A percentile compares a stretch with the other conserved stretches of the same genome.
Conservation (phyloP, 2,888 invertebrate species). For the Nephrotoma guestfalica region DNA sequence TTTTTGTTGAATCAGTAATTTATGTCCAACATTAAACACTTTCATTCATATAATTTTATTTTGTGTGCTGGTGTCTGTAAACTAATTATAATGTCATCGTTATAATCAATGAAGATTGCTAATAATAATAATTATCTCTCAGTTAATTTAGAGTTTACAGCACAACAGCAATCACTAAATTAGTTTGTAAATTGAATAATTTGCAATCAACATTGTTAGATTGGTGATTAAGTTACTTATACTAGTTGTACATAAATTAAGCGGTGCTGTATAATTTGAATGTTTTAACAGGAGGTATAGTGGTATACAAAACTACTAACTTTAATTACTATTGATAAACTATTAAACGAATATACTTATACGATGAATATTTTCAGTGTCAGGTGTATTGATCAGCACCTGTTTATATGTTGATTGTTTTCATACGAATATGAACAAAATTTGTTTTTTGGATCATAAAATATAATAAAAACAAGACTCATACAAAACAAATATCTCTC, state of each 20-base stretch:
- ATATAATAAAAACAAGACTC: too few relatives aligned
- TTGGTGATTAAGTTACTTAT: neutral
- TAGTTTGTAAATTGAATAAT: neutral
- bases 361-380: neutral
- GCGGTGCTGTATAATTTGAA: neutral
- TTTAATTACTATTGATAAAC: too few relatives aligned
- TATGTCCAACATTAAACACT: neutral
- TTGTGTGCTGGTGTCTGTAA: neutral
- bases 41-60: neutral
- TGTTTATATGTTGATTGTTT: neutral
- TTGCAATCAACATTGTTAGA: neutral
- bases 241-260: neutral
- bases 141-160: neutral
- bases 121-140: neutral
- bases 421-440: neutral
- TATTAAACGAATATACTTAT: neutral
- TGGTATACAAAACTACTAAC: too few relatives aligned
- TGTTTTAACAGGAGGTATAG: neutral
- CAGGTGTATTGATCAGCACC: neutral
- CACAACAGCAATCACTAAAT: neutral
- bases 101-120: neutral
- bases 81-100: neutral
- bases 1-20: neutral
- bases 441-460: neutral
- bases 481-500: too few relatives aligned